Evolutionary conservation across 2,113 vertebrate genomes (phyloP).

Genomic region (Brevimyrus niger): DNA sequence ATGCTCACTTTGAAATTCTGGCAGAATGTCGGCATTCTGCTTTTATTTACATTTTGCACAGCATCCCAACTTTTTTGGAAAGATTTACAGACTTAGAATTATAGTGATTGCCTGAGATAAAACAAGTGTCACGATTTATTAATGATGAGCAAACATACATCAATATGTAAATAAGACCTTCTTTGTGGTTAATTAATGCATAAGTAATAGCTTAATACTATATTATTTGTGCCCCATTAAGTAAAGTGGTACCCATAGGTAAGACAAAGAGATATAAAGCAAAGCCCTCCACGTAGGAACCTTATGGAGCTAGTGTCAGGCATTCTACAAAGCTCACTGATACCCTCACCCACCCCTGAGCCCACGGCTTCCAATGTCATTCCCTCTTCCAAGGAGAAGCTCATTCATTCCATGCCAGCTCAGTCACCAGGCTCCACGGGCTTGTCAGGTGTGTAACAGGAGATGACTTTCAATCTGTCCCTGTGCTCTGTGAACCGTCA

Average conservation of each 20-base stretch:
- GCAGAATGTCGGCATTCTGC: background rate
- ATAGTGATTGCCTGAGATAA: background rate
- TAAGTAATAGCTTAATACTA: background rate
- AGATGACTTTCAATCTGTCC: background rate
- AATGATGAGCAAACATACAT: background rate
- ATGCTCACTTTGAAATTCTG: no score
- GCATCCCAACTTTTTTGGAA: no score
- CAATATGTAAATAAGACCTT: background rate
- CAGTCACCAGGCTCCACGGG: background rate
- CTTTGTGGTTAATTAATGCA: background rate
- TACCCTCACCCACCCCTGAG: background rate
- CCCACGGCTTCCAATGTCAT: background rate
- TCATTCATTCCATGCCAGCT: background rate
- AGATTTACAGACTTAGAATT: no score
- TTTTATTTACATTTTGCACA: no score
- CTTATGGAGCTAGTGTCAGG: background rate
- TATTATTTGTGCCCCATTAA: background rate
- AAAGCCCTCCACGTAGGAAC: background rate
- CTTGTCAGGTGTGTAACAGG: background rate
- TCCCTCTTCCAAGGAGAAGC: background rate
- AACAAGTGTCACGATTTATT: background rate
- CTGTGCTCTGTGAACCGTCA: background rate
- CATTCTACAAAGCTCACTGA: background rate
- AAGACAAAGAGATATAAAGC: background rate
- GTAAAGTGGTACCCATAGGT: background rate